These are phyloP conservation scores for Manis pentadactyla DNA, from an alignment of 2,797 vertebrate species.

Conservation along the genomic window DNA sequence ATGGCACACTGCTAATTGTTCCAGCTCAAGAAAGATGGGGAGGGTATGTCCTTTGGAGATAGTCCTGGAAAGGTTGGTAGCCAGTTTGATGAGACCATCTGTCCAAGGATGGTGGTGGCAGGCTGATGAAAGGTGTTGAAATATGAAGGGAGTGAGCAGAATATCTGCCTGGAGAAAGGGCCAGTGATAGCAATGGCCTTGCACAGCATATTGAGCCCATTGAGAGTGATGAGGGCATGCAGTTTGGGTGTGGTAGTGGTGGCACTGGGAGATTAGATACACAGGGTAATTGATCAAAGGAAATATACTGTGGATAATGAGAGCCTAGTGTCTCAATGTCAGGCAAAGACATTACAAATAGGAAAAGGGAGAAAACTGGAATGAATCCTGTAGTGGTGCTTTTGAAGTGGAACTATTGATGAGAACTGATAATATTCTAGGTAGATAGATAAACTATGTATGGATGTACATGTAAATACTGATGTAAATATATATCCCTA, in stretches of 20 bases:
- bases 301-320: neutral
- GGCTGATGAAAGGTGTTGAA: neutral
- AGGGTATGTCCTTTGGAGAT: neutral
- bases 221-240: neutral
- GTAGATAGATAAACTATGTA: neutral
- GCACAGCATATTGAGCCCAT: neutral
- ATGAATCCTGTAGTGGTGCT: neutral
- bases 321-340: neutral
- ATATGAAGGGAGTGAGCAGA: neutral
- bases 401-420: neutral
- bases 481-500: neutral
- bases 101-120: neutral
- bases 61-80: neutral
- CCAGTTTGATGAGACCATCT: neutral
- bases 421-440: neutral
- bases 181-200: neutral
- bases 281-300: neutral
- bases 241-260: neutral
- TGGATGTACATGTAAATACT: neutral
- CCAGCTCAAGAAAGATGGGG: neutral
- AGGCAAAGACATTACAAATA: neutral
- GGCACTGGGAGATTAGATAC: neutral
- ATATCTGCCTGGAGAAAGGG: neutral
- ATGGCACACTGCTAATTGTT: neutral
- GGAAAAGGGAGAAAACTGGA: neutral